A percentile compares a stretch with the other conserved stretches of the same genome.
phyloP scores from a whole-genome alignment of 2,797 vertebrate genomes.

The Lithobates pipiens region DNA sequence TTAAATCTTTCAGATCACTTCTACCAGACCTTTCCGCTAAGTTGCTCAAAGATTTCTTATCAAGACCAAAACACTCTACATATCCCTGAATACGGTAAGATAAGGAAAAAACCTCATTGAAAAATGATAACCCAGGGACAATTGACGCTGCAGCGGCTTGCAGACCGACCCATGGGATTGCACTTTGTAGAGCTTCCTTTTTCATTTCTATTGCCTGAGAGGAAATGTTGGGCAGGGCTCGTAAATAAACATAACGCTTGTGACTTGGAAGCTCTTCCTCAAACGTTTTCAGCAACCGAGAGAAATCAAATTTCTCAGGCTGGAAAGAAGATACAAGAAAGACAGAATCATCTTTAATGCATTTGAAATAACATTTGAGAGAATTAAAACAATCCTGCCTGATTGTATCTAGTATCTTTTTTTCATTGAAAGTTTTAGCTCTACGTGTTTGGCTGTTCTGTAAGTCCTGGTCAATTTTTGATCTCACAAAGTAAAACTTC shows the following conservation, averaged over 20 bases:
- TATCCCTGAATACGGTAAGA: background rate
- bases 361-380: background rate
- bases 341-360: background rate
- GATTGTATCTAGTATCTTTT: background rate
- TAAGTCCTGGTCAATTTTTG: background rate
- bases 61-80: conserved; percentile 18
- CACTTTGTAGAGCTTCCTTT: background rate
- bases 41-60: background rate
- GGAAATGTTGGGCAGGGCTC: conserved; percentile 17
- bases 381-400: background rate
- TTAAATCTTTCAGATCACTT: conserved; percentile 12
- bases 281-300: conserved; percentile 5
- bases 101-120: background rate
- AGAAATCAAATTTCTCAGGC: conserved; percentile 25
- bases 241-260: conserved; percentile 16
- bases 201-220: background rate
- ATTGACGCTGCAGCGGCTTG: background rate
- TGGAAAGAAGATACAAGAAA: conserved; percentile 21
- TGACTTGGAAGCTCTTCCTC: conserved; percentile 14
- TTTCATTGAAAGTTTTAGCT: background rate
- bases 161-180: background rate
- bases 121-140: background rate
- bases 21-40: conserved; percentile 14
- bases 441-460: too few relatives aligned
- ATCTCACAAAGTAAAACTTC: conserved; percentile 12